These are phyloP conservation scores for Colius striatus DNA, from an alignment of 2,113 vertebrate genomes.

Conservation along the genomic window DNA sequence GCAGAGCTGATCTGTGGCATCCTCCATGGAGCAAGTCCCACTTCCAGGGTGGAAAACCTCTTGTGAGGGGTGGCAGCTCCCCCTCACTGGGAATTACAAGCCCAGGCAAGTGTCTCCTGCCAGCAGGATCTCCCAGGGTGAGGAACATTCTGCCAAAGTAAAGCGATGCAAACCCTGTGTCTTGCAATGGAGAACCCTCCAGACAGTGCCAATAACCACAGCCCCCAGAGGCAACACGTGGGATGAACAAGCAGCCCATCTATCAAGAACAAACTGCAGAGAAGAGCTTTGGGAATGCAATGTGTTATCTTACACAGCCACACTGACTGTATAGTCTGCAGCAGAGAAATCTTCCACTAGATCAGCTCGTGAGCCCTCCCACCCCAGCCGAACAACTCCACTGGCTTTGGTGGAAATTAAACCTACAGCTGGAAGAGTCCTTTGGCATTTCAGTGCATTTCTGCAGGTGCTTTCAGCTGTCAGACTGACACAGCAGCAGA, in stretches of 20 bases:
- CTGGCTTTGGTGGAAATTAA: background rate
- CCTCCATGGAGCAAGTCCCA: background rate
- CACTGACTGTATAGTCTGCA: background rate
- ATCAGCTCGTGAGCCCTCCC: background rate
- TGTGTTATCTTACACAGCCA: background rate
- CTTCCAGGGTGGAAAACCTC: background rate
- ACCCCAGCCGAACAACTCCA: background rate
- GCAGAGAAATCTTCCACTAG: background rate
- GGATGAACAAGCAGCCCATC: background rate
- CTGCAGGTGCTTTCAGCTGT: background rate
- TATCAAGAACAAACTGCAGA: background rate
- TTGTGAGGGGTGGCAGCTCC: background rate
- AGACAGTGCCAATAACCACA: background rate
- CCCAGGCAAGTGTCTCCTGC: background rate
- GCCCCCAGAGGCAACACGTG: background rate
- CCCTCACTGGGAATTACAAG: background rate
- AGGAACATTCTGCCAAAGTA: background rate
- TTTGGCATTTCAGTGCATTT: background rate
- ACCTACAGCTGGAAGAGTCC: background rate
- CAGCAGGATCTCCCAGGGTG: background rate
- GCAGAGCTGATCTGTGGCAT: background rate
- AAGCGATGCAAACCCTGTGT: background rate
- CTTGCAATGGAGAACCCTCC: background rate
- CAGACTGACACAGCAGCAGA: background rate
- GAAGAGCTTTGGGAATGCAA: background rate